These are phyloP conservation scores for Sinosuthora webbiana DNA, from an alignment of 2,113 vertebrate species.

Conservation along the genomic window DNA sequence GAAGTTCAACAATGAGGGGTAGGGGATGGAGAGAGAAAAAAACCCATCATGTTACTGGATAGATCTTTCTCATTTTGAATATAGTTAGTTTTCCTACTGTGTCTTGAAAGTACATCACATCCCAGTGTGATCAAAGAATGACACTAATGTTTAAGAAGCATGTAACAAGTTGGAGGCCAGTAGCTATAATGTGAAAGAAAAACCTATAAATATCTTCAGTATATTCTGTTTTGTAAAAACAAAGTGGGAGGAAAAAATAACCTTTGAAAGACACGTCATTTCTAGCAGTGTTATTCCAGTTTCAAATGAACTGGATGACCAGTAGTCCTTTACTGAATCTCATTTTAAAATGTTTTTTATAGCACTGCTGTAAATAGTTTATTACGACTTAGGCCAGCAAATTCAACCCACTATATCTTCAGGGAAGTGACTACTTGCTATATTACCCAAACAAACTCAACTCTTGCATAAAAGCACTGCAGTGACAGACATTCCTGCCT, in stretches of 20 bases:
- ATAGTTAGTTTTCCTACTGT: not conserved
- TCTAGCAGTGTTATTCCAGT: not conserved
- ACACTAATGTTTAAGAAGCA: not conserved
- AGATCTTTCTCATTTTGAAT: not conserved
- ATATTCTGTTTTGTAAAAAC: not conserved
- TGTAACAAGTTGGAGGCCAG: not conserved
- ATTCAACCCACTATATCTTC: not conserved
- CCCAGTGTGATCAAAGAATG: not conserved
- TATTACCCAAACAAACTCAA: not conserved
- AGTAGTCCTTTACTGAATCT: not conserved
- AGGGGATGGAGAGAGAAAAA: not conserved
- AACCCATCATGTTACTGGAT: not conserved
- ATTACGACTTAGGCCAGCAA: not conserved
- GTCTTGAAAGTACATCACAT: not conserved
- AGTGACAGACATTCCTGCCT: not conserved
- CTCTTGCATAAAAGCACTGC: not conserved
- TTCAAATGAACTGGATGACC: not conserved
- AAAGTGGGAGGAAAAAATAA: not conserved
- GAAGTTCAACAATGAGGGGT: not conserved
- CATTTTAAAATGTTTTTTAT: not conserved
- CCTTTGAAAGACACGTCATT: accelerated
- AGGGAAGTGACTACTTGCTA: not conserved
- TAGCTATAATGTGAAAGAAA: not conserved
- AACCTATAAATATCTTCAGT: not conserved
- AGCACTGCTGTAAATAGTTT: not conserved